These are phyloP conservation scores for Knipowitschia caucasica DNA, from an alignment of 2,797 vertebrate genomes.

Conservation along the genomic window DNA sequence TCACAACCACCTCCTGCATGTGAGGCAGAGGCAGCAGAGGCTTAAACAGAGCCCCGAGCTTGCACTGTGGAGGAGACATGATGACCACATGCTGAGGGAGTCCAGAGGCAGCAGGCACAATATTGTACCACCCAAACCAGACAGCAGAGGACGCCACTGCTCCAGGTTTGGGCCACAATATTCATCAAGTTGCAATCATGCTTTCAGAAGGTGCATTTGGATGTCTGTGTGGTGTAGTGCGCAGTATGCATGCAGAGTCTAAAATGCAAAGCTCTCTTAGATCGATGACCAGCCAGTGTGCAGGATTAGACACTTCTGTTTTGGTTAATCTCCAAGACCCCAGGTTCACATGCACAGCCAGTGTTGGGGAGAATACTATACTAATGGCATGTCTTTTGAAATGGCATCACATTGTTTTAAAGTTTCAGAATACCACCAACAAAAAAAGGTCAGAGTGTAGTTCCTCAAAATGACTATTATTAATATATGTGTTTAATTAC, in stretches of 20 bases:
- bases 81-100: slow-evolving; percentile 62
- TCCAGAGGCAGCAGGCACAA: slow-evolving; percentile 66
- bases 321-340: not conserved
- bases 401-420: too few relatives aligned
- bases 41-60: slow-evolving; percentile 76
- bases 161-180: slow-evolving; percentile 50
- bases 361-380: too few relatives aligned
- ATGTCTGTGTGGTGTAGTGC: slow-evolving; percentile 9
- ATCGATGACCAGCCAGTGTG: slow-evolving; percentile 2
- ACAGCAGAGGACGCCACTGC: slow-evolving; percentile 1
- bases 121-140: slow-evolving; percentile 45
- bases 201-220: slow-evolving; percentile 11
- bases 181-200: slow-evolving; percentile 49
- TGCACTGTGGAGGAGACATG: slow-evolving; percentile 73
- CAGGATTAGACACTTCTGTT: not conserved
- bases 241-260: slow-evolving; percentile 34
- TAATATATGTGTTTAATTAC: too few relatives aligned
- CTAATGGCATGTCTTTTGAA: too few relatives aligned
- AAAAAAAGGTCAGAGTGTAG: too few relatives aligned
- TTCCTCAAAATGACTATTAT: too few relatives aligned
- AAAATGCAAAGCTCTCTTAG: slow-evolving; percentile 20
- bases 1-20: slow-evolving; percentile 72
- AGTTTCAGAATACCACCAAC: too few relatives aligned
- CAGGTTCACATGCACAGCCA: too few relatives aligned
- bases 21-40: slow-evolving; percentile 80